Evolutionary conservation across 2,888 invertebrate genomes (phyloP).

Genomic region (Calliopum simillimum): DNA sequence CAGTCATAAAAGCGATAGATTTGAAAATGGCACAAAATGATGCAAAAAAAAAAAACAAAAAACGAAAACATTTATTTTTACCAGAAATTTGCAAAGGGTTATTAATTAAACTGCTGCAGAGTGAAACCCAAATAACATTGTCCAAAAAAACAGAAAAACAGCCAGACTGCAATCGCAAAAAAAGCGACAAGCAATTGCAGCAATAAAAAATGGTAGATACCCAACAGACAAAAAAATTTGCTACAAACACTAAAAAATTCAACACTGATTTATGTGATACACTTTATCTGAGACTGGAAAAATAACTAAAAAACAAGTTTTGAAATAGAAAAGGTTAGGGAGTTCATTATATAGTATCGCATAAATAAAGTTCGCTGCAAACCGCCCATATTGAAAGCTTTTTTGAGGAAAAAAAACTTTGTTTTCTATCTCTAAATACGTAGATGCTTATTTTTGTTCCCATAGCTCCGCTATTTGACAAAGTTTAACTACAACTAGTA

Average conservation of each 20-base stretch:
- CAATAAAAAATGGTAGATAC: not conserved
- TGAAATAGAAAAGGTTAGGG: too few relatives aligned
- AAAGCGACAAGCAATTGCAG: not conserved
- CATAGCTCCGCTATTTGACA: too few relatives aligned
- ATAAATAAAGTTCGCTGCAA: too few relatives aligned
- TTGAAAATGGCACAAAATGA: not conserved
- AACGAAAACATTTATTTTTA: not conserved
- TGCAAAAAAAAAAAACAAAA: constrained; percentile 8
- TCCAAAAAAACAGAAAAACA: constrained; percentile 27
- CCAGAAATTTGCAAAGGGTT: not conserved
- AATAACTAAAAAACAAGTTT: constrained; percentile 43
- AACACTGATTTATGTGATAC: constrained; percentile 22
- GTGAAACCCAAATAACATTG: constrained; percentile 34
- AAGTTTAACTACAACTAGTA: too few relatives aligned
- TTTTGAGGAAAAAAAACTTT: too few relatives aligned
- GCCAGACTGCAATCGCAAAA: not conserved
- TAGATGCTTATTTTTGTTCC: too few relatives aligned
- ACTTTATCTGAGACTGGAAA: constrained; percentile 40
- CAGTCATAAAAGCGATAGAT: constrained; percentile 3
- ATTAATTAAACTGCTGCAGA: constrained; percentile 16
- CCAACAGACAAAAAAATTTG: not conserved
- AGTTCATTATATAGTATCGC: too few relatives aligned
- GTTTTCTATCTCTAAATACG: too few relatives aligned
- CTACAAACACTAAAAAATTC: not conserved
- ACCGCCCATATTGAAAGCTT: too few relatives aligned